Evolutionary conservation across 2,113 vertebrate species (phyloP), one percentile per base, ranked within the genome.

Genomic region (Podarcis muralis): DNA sequence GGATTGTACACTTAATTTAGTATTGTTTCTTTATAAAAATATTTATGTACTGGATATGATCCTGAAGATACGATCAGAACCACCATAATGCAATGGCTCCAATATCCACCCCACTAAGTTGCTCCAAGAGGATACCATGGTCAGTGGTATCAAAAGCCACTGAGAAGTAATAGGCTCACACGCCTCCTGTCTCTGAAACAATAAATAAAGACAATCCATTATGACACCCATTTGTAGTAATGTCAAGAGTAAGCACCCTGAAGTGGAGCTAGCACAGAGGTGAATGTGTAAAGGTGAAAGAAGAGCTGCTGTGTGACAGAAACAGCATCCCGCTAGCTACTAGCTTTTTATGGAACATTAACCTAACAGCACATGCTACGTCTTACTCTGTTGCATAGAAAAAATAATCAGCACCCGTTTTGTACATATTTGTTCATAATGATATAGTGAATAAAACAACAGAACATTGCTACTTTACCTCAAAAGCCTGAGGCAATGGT

Each of bases 1-100:
- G 94, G 32, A 87, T 94, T 90, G 87, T 92, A 69, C 57, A 92
- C 53, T 94, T 95, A 91, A 92, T 94, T 53, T 53, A 53, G 48
- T 53, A 53, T 53, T 11, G 48, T 53, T 53, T 11, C 12, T 53
- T 53, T 53, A 53, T 53, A 53, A 53, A 53, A 11, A 53, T 53
- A 53, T 53, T 53, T 53, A 53, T 53, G 48, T 53, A 53, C 0
- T 53, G 48, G 9, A 53, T 11, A 53, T 53, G 48, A 53, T 53
- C 48, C 48, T 53, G 48, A 53, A 53, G 48, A 53, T 53, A 53
- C 11, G 9, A 53, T 53, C 48, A 53, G 48, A 53, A 53, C 11
- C 48, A 53, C 9, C 9, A 53, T 53, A 53, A 53, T 53, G 48
- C 48, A 53, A 11, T 53, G 9, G 48, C 11, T 53, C 48, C 11